A percentile compares a stretch with the other conserved stretches of the same genome.
These are phyloP conservation scores for Lepilemur ruficaudatus DNA, from an alignment of 2,797 vertebrate genomes.

Conservation along the genomic window DNA sequence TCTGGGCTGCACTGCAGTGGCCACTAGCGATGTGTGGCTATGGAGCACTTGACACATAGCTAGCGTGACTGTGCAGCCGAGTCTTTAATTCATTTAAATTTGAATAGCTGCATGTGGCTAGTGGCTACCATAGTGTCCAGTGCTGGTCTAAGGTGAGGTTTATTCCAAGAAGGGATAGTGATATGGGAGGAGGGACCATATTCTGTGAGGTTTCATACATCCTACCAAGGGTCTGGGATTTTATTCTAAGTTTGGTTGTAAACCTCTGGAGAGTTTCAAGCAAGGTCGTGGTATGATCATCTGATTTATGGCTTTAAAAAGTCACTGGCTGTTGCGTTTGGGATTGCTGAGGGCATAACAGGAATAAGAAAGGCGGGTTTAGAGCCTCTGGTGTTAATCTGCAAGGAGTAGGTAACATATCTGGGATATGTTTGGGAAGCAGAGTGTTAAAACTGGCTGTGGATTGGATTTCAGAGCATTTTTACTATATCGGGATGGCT, in stretches of 20 bases:
- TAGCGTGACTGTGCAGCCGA: neutral
- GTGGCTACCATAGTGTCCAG: neutral
- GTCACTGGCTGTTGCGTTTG: neutral
- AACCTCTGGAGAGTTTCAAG: neutral
- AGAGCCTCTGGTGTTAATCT: neutral
- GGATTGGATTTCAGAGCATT: neutral
- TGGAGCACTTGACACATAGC: neutral
- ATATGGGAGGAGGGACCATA: rapidly evolving
- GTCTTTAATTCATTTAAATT: neutral
- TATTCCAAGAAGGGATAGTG: neutral
- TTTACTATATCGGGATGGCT: neutral
- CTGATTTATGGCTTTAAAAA: neutral
- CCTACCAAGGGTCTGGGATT: neutral
- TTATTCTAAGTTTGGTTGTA: neutral
- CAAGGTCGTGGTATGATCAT: neutral
- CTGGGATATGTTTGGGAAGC: neutral
- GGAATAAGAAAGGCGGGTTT: neutral
- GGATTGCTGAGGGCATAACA: neutral
- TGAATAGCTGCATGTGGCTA: neutral
- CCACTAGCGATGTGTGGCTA: neutral
- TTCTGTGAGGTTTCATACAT: neutral
- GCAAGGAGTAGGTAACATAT: neutral
- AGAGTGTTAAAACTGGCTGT: neutral
- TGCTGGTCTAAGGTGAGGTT: neutral
- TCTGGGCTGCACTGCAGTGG: neutral